Conservation (phyloP, 2,888 invertebrate genomes). For the Ctenicera cuprea region DNA sequence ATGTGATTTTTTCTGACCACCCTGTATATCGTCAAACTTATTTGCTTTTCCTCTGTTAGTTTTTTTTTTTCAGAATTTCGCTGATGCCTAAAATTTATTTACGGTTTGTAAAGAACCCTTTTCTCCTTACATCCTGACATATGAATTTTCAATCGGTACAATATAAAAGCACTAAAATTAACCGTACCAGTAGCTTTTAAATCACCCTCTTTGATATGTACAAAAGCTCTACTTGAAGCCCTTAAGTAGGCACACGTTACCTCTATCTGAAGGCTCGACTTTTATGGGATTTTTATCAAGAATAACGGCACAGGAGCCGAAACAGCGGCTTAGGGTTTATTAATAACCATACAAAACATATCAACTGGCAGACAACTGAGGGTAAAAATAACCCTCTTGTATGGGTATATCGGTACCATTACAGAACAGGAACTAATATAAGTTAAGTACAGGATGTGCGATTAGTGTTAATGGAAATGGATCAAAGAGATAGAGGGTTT, state of each 20-base stretch:
- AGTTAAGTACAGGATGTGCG: conserved; percentile 38
- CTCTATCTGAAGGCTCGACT: conserved; percentile 28
- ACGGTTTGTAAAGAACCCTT: too few species aligned
- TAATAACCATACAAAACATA: conserved; percentile 39
- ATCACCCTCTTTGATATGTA: too few species aligned
- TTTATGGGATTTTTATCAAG: conserved; percentile 35
- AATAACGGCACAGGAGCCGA: conserved; percentile 18
- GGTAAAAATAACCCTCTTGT: conserved; percentile 41
- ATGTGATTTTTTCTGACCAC: too few species aligned
- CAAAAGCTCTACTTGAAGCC: conserved; percentile 30
- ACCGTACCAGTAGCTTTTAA: too few species aligned
- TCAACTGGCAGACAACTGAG: conserved; percentile 16
- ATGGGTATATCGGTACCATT: conserved; percentile 16
- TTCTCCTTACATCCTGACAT: too few species aligned
- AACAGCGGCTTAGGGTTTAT: conserved; percentile 35
- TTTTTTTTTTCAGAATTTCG: too few species aligned
- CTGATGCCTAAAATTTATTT: too few species aligned
- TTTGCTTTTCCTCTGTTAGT: too few species aligned
- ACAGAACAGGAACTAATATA: conserved; percentile 31
- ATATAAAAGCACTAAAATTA: too few species aligned
- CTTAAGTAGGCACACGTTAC: conserved; percentile 31
- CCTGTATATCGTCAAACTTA: too few species aligned
- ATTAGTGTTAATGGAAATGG: conserved; percentile 30
- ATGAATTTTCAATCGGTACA: too few species aligned
- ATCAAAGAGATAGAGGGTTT: not conserved